These are phyloP conservation scores for Thalassoma bifasciatum DNA, from an alignment of 2,113 vertebrate species.

Conservation along the genomic window DNA sequence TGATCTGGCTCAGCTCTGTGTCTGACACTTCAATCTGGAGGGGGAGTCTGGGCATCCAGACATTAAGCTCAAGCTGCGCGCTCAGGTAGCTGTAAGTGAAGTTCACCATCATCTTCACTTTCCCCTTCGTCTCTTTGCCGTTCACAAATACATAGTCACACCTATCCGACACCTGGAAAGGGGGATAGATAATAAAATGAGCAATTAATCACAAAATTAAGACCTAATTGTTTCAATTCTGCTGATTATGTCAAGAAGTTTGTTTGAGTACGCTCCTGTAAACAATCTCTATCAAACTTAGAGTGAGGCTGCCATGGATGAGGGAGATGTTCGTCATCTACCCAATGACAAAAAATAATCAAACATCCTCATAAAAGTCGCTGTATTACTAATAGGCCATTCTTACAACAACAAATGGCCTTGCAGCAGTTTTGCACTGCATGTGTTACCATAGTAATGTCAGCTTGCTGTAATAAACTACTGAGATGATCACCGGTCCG, in stretches of 20 bases:
- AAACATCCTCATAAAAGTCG: slow-evolving; percentile 66
- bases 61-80: slow-evolving; percentile 88
- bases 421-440: slow-evolving; percentile 53
- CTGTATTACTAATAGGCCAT: slow-evolving; percentile 61
- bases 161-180: slow-evolving; percentile 91
- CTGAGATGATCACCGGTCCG: slow-evolving; percentile 68
- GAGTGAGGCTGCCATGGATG: slow-evolving; percentile 36
- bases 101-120: slow-evolving; percentile 87
- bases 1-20: slow-evolving; percentile 94
- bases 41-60: slow-evolving; percentile 92
- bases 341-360: slow-evolving; percentile 63
- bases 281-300: slow-evolving; percentile 48
- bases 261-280: slow-evolving; percentile 32
- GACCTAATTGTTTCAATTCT: slow-evolving; percentile 31
- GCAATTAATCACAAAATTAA: slow-evolving; percentile 3
- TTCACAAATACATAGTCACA: slow-evolving; percentile 96
- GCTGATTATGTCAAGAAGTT: slow-evolving; percentile 16
- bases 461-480: slow-evolving; percentile 72
- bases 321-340: slow-evolving; percentile 47
- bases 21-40: slow-evolving; percentile 95
- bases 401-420: slow-evolving; percentile 68
- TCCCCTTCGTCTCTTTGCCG: slow-evolving; percentile 93
- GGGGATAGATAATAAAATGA: slow-evolving; percentile 4
- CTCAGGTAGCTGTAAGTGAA: slow-evolving; percentile 95
- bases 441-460: slow-evolving; percentile 69